These are phyloP conservation scores for Desoria tigrina DNA, from an alignment of 2,888 invertebrate genomes.

Conservation along the genomic window DNA sequence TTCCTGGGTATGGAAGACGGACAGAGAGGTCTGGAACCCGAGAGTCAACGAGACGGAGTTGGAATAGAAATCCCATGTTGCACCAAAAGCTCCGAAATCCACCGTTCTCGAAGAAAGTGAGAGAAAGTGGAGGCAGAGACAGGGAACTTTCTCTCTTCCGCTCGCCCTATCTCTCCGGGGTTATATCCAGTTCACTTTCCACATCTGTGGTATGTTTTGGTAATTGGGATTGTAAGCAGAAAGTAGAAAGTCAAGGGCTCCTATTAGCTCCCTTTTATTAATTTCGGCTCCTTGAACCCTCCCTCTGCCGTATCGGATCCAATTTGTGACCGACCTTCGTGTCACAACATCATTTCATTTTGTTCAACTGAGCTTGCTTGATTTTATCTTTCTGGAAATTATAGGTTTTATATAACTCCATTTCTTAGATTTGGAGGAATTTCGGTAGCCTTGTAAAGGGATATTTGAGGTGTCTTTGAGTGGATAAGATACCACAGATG, in stretches of 20 bases:
- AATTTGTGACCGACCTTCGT: too few relatives aligned
- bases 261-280: background rate
- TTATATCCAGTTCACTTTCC: too few relatives aligned
- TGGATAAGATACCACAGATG: too few relatives aligned
- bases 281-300: background rate
- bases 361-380: too few relatives aligned
- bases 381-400: too few relatives aligned
- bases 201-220: background rate
- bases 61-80: slow-evolving; percentile 10
- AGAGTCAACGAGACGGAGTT: slow-evolving; percentile 7
- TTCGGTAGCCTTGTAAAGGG: too few relatives aligned
- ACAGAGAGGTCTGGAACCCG: background rate
- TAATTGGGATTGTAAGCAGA: background rate
- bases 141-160: background rate
- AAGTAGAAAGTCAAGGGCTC: background rate
- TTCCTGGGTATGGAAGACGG: background rate
- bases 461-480: too few relatives aligned
- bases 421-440: too few relatives aligned
- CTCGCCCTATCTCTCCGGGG: background rate
- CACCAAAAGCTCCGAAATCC: slow-evolving; percentile 4
- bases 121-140: background rate
- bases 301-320: too few relatives aligned
- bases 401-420: too few relatives aligned
- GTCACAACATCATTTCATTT: too few relatives aligned
- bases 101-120: slow-evolving; percentile 3